Evolutionary conservation across 2,888 invertebrate species (phyloP), one percentile per base, ranked within the genome.

Genomic region (Dorcus parallelipipedus): DNA sequence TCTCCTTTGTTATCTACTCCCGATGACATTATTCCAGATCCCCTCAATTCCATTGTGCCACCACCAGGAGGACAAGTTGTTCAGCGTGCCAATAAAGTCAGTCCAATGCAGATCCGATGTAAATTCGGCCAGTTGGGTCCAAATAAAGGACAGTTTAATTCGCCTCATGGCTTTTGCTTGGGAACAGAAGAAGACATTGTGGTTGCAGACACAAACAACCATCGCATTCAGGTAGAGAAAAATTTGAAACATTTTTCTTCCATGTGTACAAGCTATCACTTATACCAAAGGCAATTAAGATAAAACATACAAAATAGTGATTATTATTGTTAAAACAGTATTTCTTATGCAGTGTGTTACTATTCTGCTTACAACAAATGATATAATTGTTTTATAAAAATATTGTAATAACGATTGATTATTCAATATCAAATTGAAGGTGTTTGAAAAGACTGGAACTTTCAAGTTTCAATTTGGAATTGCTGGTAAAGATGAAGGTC

Each of bases 121-220:
- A 96, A 96, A 80, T 97, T 97, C 79, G 97, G 97, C 9, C 93
- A 94, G 69, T 82, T 97, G 64, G 97, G 97, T 33, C 91, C 94
- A 33, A 90, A 90, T 62, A 94, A 94, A 76, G 92, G 93, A 17
- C 96, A 97, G 79, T 97, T 97, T 73, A 96, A 95, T 80, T 96
- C 97, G 0, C 97, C 97, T 0, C 97, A 97, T 78, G 97, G 97
- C 48, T 97, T 97, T 78, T 97, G 97, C 74, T 84, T 97, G 63
- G 96, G 97, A 39, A 85, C 90, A 53, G 95, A 96, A 72, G 96
- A 97, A 77, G 96, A 97, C 73, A 96, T 97, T 67, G 92, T 97
- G 70, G 96, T 97, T 20, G 97, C 96, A 43, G 94, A 97, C 76
- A 97, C 97, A 4, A 95, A 97, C 76, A 97, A 97, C 78, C 97